Base-by-base conservation (phyloP, 1,140 invertebrate genomes). In the Anastatus disparis region DNA sequence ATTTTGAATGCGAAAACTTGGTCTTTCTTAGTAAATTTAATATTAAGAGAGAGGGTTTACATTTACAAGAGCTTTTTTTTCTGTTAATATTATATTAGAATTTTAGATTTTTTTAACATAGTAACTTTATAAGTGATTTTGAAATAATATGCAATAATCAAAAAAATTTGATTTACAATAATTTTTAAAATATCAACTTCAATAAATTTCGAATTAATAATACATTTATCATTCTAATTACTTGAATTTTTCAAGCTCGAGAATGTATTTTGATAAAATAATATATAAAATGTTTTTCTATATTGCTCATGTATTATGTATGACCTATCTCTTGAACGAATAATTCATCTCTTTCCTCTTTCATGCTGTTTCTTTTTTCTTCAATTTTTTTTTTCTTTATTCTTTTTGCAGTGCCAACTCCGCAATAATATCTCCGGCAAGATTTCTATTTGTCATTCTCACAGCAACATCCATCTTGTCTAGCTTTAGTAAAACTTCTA, bases 351-450 rank as follows among this genome's bases (percentile, higher is more conserved):
- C 17, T 17, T 42, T 10, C 29, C 40, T 24, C 26, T 24, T 10
- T 56, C 27, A 3, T 15, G 15, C 12, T 22, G 3, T 26, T 40
- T 67, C 26, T 12, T 22, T 27, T 13, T 46, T 35, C 26, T 44
- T 53, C 50, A 40, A 48, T 17, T 24, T 2, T 20, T 15, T 48
- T 26, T 58, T 12, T 53, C 53, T 44, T 52, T 9, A 42, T 27
- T 56, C 20, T 42, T 9, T 26, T 40, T 20, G 15, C 55, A 58
- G 40, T 58, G 64, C 52, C 52, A 46, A 58, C 62, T 67, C 38
- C 26, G 74, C 70, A 67, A 70, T 74, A 75, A 75, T 73, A 73
- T 71, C 68, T 63, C 72, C 58, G 59, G 50, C 46, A 72, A 75
- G 74, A 75, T 73, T 73, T 73, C 72, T 71, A 61, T 69, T 46